These are phyloP conservation scores for Morelia viridis DNA, from an alignment of 2,797 vertebrate species.

Conservation along the genomic window DNA sequence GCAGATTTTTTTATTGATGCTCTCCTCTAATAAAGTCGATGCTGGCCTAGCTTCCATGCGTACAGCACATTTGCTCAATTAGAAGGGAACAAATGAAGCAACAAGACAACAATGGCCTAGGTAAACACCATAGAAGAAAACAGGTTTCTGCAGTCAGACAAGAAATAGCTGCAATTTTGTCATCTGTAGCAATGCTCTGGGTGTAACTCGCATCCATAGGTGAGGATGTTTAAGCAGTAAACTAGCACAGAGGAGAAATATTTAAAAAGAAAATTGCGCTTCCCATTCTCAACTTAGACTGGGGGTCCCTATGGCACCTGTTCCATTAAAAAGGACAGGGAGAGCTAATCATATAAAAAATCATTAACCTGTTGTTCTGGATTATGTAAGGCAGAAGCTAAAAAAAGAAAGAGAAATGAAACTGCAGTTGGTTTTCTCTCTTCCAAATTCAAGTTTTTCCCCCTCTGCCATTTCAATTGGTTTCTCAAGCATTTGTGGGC, in stretches of 20 bases:
- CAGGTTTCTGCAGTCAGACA: neutral
- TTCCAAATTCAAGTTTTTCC: neutral
- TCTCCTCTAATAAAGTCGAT: slow-evolving; percentile 38
- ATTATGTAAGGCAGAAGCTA: neutral
- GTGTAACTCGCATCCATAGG: neutral
- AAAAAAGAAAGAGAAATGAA: neutral
- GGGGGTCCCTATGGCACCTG: neutral
- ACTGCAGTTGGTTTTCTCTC: neutral
- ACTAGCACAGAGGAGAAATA: neutral
- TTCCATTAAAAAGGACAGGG: neutral
- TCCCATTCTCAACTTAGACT: neutral
- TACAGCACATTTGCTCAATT: slow-evolving; percentile 60
- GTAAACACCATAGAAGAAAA: neutral
- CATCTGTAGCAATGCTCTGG: neutral
- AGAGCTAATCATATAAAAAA: neutral
- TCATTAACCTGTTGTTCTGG: neutral
- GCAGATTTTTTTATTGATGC: slow-evolving; percentile 34
- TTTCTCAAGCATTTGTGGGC: neutral
- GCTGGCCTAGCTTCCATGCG: slow-evolving; percentile 48
- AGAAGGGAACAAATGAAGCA: slow-evolving; percentile 61
- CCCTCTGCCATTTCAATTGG: neutral
- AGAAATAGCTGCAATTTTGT: neutral
- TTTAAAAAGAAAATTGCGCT: neutral
- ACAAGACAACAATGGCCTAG: slow-evolving; percentile 40
- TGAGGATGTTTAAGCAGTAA: neutral